Evolutionary conservation across 2,888 invertebrate species (phyloP).

Genomic region (Drosophila kokeensis): DNA sequence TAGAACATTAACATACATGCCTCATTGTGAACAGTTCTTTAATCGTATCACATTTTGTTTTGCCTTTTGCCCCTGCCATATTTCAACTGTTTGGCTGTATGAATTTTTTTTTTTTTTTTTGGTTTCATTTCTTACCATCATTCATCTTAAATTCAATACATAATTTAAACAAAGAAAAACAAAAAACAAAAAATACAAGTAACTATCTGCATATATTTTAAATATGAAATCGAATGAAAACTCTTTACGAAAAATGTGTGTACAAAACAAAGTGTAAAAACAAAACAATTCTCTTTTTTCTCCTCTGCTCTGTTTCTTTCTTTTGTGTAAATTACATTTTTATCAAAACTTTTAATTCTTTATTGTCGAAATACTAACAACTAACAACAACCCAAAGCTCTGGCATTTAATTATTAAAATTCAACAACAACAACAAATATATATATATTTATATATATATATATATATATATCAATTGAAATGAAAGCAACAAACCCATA

Average conservation of each 20-base stretch:
- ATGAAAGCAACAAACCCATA: conserved; percentile 55
- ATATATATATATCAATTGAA: conserved; percentile 59
- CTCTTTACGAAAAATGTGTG: conserved; percentile 68
- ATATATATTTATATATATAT: conserved; percentile 29
- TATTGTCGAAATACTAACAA: conserved; percentile 56
- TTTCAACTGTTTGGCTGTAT: conserved; percentile 49
- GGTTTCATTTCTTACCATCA: conserved; percentile 33
- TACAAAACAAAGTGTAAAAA: conserved; percentile 79
- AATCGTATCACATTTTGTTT: conserved; percentile 1
- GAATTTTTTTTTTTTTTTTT: conserved; percentile 7
- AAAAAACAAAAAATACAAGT: conserved; percentile 11
- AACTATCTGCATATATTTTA: conserved; percentile 24
- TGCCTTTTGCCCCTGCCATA: conserved; percentile 36
- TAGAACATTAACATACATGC: conserved; percentile 19
- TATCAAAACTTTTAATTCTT: conserved; percentile 66
- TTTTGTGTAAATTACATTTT: conserved; percentile 73
- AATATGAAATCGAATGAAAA: conserved; percentile 45
- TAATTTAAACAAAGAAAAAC: conserved; percentile 7
- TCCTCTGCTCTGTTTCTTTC: conserved; percentile 79
- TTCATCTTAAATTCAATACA: conserved; percentile 35
- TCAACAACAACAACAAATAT: conserved; percentile 1
- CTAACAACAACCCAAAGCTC: conserved; percentile 74
- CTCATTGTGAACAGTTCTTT: conserved; percentile 13
- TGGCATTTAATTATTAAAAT: conserved; percentile 83
- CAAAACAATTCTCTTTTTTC: conserved; percentile 77